Conservation (phyloP, 2,113 vertebrate genomes). For the Ceyx cyanopectus region DNA sequence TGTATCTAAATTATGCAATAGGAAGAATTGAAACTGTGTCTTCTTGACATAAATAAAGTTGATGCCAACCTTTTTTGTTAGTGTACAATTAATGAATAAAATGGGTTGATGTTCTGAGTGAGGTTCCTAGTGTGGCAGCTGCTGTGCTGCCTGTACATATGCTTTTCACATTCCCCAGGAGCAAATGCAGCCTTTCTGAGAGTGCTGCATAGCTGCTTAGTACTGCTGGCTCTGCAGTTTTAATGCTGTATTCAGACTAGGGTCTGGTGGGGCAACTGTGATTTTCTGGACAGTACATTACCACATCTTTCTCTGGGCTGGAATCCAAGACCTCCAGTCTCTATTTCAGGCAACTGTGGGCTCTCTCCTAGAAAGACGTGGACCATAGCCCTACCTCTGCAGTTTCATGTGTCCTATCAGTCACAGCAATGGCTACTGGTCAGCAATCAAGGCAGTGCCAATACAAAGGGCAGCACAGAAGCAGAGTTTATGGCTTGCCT, state of each 20-base stretch:
- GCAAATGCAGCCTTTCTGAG: background rate
- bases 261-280: background rate
- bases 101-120: background rate
- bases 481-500: background rate
- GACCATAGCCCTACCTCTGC: background rate
- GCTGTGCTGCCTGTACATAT: background rate
- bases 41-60: conserved; percentile 14
- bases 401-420: background rate
- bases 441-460: background rate
- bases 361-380: background rate
- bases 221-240: background rate
- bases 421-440: accelerated
- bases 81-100: background rate
- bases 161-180: background rate
- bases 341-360: background rate
- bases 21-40: conserved; percentile 6
- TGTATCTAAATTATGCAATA: conserved; percentile 51
- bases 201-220: accelerated
- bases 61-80: conserved; percentile 29
- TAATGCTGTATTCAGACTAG: background rate
- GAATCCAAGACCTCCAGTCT: background rate
- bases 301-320: background rate
- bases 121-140: background rate
- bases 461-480: background rate
- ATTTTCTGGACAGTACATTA: background rate